These are phyloP conservation scores for Zaprionus ornatus DNA, from an alignment of 1,140 invertebrate species.

Conservation along the genomic window DNA sequence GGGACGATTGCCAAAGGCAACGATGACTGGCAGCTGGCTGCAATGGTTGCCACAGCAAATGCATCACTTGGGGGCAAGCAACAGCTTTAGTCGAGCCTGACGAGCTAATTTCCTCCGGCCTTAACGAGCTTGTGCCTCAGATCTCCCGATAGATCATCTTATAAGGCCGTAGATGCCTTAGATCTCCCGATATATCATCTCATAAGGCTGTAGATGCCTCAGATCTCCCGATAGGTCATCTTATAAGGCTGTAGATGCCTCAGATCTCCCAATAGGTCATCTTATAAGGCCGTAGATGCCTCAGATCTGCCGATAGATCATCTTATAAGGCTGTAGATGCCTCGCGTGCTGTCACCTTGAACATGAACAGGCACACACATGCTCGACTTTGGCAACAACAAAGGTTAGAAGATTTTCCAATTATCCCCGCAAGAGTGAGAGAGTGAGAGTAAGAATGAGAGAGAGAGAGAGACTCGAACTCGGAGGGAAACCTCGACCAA, in stretches of 20 bases:
- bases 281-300: neutral
- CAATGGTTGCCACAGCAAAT: neutral
- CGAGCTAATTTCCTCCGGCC: neutral
- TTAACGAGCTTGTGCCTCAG: neutral
- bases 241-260: neutral
- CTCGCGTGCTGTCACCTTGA: constrained; percentile 71
- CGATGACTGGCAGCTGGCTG: constrained; percentile 45
- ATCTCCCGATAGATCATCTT: neutral
- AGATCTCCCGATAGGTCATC: neutral
- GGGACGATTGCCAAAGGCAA: constrained; percentile 68
- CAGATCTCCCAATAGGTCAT: neutral
- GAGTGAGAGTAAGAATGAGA: too few species aligned
- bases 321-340: constrained; percentile 57
- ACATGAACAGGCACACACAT: constrained; percentile 37
- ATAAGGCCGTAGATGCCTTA: constrained; percentile 60
- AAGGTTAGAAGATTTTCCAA: neutral
- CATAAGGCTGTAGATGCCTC: constrained; percentile 71
- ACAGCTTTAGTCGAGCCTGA: neutral
- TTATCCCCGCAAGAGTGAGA: neutral
- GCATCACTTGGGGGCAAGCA: neutral
- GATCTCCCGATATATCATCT: too few species aligned
- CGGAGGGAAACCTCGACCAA: neutral
- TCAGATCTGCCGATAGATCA: neutral
- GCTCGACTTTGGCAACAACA: constrained; percentile 68
- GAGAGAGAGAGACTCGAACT: too few species aligned